A percentile compares a stretch with the other conserved stretches of the same genome.
phyloP scores from a whole-genome alignment of 1,140 invertebrate genomes.

The Leptoteleia sp. region DNA sequence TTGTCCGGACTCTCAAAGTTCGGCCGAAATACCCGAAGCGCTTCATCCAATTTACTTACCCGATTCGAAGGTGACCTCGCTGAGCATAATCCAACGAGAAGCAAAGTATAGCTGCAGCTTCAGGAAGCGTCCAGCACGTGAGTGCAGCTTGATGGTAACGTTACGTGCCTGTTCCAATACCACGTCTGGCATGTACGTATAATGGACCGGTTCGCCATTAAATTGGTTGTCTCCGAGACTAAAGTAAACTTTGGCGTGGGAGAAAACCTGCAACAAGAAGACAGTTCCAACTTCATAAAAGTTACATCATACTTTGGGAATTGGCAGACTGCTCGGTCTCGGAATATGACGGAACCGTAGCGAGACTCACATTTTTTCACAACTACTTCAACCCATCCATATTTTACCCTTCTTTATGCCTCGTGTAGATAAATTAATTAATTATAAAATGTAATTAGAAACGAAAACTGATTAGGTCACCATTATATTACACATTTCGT shows the following conservation, averaged over 20 bases:
- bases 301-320: slow-evolving; percentile 23
- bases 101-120: slow-evolving; percentile 92
- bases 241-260: slow-evolving; percentile 86
- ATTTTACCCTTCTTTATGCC: not conserved
- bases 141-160: slow-evolving; percentile 90
- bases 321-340: not conserved
- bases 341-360: too few species aligned
- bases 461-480: too few species aligned
- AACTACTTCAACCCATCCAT: not conserved
- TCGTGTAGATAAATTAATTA: too few species aligned
- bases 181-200: slow-evolving; percentile 90
- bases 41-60: slow-evolving; percentile 81
- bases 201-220: slow-evolving; percentile 84
- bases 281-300: slow-evolving; percentile 33
- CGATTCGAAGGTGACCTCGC: slow-evolving; percentile 91
- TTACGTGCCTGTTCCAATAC: slow-evolving; percentile 91
- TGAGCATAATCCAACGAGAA: slow-evolving; percentile 92
- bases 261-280: slow-evolving; percentile 83
- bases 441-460: too few species aligned
- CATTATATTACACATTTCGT: too few species aligned
- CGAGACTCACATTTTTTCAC: not conserved
- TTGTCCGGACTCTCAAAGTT: slow-evolving; percentile 59
- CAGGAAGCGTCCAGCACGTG: slow-evolving; percentile 88
- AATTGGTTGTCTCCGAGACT: slow-evolving; percentile 86
- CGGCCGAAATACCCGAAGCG: slow-evolving; percentile 45